Evolutionary conservation across 1,140 invertebrate genomes (phyloP).

Genomic region (Bathynomus jamesi): DNA sequence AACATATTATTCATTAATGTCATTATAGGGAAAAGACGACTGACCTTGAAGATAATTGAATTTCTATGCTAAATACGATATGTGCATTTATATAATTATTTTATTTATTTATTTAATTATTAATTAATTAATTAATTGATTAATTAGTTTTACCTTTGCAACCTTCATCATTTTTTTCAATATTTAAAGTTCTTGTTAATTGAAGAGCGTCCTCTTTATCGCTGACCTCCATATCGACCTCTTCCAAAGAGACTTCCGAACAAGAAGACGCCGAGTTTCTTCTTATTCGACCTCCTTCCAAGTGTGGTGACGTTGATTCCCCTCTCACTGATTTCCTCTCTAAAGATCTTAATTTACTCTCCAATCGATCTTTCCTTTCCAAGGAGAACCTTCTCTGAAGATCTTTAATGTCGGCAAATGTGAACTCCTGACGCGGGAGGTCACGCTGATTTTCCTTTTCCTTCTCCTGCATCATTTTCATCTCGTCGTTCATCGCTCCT

Average conservation of each 20-base stretch:
- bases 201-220: constrained; percentile 17
- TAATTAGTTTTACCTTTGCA: no score
- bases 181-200: neutral
- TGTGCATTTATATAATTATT: no score
- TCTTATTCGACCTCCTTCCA: neutral
- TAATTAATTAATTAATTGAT: no score
- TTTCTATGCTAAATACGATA: no score
- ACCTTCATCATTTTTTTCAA: neutral
- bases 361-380: neutral
- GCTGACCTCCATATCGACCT: constrained; percentile 24
- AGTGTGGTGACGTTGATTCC: neutral
- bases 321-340: neutral
- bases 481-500: no score
- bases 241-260: constrained; percentile 29
- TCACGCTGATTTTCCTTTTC: no score
- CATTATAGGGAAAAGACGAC: no score
- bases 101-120: no score
- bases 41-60: no score
- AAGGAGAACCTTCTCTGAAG: neutral
- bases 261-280: constrained; percentile 24
- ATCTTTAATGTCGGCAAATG: neutral
- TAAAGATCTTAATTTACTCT: neutral
- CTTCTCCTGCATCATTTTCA: neutral
- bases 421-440: neutral
- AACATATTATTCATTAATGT: no score